Conservation (phyloP, 1,140 invertebrate genomes). For the Mizuhopecten yessoensis region DNA sequence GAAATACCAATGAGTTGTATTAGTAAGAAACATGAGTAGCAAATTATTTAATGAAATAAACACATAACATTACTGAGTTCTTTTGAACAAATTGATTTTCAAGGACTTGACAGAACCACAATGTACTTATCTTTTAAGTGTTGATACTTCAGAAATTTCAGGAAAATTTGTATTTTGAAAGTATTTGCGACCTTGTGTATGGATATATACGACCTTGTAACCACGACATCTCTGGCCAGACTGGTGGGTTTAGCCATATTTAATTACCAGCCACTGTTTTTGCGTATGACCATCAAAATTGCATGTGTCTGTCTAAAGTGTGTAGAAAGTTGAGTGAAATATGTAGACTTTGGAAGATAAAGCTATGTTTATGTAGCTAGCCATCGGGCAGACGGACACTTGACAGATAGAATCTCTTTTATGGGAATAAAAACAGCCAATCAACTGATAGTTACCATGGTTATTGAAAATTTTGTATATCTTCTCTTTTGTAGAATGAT, state of each 20-base stretch:
- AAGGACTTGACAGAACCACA: background rate
- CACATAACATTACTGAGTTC: no score
- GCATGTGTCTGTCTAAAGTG: constrained; percentile 14
- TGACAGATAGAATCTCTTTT: constrained; percentile 21
- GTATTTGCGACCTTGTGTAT: background rate
- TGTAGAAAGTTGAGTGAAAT: constrained; percentile 2
- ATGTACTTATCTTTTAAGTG: background rate
- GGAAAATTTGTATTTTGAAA: background rate
- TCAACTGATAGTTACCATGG: constrained; percentile 20
- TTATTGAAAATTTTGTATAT: background rate
- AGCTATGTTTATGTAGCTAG: background rate
- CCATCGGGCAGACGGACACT: background rate
- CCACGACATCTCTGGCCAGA: background rate
- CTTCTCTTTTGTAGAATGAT: background rate
- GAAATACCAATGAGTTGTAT: no score
- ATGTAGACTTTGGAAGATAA: background rate
- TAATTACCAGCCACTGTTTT: background rate
- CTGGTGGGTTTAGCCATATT: background rate
- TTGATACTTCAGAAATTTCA: no score
- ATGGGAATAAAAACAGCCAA: constrained; percentile 34
- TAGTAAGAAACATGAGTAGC: no score
- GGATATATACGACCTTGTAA: background rate
- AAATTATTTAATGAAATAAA: no score
- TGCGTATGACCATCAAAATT: constrained; percentile 2
- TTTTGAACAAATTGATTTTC: no score